These are phyloP conservation scores for Troides helena DNA, from an alignment of 2,888 invertebrate species.

Conservation along the genomic window DNA sequence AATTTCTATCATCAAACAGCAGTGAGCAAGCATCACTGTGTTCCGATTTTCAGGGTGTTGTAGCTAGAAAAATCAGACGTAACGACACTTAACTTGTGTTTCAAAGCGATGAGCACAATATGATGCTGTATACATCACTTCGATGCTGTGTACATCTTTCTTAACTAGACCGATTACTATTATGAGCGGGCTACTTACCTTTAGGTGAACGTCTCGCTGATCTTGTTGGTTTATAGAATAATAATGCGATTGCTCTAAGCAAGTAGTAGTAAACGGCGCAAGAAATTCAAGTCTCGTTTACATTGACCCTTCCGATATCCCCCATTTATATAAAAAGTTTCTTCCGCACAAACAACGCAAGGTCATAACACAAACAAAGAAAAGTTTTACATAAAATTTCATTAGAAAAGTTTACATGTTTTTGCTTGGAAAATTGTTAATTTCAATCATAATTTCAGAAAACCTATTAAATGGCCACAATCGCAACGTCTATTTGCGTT, in stretches of 20 bases:
- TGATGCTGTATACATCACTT: too few relatives aligned
- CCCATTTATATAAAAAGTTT: constrained; percentile 3
- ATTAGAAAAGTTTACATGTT: background rate
- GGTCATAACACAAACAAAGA: constrained; percentile 8
- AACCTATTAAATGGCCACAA: background rate
- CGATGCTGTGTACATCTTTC: too few relatives aligned
- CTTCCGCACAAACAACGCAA: constrained; percentile 5
- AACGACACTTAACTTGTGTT: too few relatives aligned
- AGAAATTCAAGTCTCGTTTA: background rate
- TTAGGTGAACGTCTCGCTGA: too few relatives aligned
- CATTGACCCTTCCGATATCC: constrained; percentile 14
- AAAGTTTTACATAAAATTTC: background rate
- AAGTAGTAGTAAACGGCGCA: background rate
- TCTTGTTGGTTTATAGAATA: too few relatives aligned
- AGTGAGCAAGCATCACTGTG: too few relatives aligned
- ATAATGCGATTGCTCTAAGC: background rate
- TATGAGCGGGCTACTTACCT: too few relatives aligned
- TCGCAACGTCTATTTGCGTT: background rate
- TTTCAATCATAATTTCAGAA: background rate
- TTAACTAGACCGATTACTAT: too few relatives aligned
- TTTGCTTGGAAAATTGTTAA: background rate
- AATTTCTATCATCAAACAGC: too few relatives aligned
- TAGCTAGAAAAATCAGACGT: too few relatives aligned
- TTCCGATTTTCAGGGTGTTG: too few relatives aligned
- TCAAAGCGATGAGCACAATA: too few relatives aligned